A percentile compares a stretch with the other conserved stretches of the same genome.
Conservation (phyloP, 2,113 vertebrate genomes). For the Notechis scutatus region DNA sequence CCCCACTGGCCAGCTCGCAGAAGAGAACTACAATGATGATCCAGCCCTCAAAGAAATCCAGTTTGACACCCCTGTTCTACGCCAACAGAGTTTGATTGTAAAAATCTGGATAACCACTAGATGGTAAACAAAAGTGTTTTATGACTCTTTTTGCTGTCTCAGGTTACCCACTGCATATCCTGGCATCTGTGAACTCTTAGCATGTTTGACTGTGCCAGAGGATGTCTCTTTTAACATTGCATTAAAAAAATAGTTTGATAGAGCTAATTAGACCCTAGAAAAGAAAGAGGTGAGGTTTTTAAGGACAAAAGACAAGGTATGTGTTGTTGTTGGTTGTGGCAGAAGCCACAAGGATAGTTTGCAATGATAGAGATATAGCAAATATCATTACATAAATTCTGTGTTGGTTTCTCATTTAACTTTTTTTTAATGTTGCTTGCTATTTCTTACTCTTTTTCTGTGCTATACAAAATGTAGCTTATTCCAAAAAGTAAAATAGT, state of each 20-base stretch:
- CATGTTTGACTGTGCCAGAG: not conserved
- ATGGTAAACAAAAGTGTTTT: not conserved
- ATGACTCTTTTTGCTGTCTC: not conserved
- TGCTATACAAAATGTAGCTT: not conserved
- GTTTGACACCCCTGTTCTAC: not conserved
- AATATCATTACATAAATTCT: not conserved
- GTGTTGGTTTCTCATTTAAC: not conserved
- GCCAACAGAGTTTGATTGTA: not conserved
- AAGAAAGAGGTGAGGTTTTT: not conserved
- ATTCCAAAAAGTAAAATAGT: not conserved
- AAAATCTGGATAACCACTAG: not conserved
- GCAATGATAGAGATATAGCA: not conserved
- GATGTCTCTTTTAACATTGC: not conserved
- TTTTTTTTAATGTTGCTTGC: not conserved
- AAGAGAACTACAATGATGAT: no score
- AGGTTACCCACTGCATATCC: not conserved
- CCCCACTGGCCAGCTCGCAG: no score
- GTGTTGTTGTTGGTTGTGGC: not conserved
- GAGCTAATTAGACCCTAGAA: not conserved
- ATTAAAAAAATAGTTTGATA: not conserved
- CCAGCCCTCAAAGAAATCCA: no score
- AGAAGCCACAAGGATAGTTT: not conserved
- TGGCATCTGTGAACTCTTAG: not conserved
- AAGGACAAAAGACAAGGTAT: not conserved
- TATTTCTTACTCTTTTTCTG: not conserved